Percentiles rank a stretch among this genome's conserved stretches.
These are phyloP conservation scores for Ranitomeya imitator DNA, from an alignment of 2,113 vertebrate genomes.

Conservation along the genomic window DNA sequence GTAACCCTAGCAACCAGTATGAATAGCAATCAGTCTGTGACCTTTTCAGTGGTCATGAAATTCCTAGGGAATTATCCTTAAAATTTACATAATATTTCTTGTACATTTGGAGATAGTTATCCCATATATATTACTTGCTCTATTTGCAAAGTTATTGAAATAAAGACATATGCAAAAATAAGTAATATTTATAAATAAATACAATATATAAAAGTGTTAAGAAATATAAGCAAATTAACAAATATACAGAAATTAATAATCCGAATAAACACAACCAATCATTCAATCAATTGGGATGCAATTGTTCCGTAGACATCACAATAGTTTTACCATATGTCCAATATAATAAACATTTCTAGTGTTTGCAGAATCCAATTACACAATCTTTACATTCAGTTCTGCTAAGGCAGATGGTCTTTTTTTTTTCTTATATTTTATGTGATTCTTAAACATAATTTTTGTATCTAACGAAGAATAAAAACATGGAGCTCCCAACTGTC, in stretches of 20 bases:
- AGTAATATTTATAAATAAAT: too few species aligned
- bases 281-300: neutral
- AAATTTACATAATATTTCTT: too few species aligned
- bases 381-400: neutral
- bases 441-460: constrained; percentile 6
- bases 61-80: too few species aligned
- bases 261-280: neutral
- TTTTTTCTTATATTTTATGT: constrained; percentile 3
- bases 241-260: neutral
- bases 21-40: too few species aligned
- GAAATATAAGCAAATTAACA: too few species aligned
- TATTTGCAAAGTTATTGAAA: too few species aligned
- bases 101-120: too few species aligned
- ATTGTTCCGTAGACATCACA: neutral
- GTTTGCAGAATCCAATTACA: neutral
- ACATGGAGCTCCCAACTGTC: neutral
- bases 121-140: too few species aligned
- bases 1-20: too few species aligned
- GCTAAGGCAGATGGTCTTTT: neutral
- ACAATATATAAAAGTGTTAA: too few species aligned
- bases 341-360: neutral
- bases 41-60: too few species aligned
- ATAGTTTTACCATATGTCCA: constrained; percentile 9
- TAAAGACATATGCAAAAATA: too few species aligned
- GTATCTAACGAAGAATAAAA: constrained; percentile 3